Conservation (phyloP, 2,797 vertebrate species). For the Cephalopachus bancanus region DNA sequence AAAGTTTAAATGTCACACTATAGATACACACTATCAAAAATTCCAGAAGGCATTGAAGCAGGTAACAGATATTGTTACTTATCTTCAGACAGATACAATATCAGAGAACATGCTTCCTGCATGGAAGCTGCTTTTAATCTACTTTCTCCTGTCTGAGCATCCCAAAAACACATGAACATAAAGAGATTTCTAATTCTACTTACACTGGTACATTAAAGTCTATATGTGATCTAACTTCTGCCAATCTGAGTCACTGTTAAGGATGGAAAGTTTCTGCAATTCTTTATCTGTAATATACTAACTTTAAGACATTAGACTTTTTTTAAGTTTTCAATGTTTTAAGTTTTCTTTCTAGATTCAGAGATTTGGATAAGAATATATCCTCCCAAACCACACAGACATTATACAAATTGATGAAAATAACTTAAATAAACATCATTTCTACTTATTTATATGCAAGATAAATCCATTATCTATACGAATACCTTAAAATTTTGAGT, state of each 20-base stretch:
- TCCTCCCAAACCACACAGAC: neutral
- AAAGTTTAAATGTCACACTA: no score
- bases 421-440: neutral
- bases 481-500: neutral
- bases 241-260: neutral
- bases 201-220: neutral
- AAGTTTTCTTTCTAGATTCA: constrained; percentile 25
- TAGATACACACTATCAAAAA: no score
- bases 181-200: neutral
- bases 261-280: neutral
- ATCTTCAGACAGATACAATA: no score
- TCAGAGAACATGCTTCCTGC: no score
- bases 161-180: neutral
- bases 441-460: neutral
- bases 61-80: no score
- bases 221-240: neutral
- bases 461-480: neutral
- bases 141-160: neutral
- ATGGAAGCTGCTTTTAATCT: neutral
- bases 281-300: neutral
- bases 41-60: no score
- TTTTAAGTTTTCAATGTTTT: neutral
- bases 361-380: constrained; percentile 12
- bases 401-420: constrained; percentile 24
- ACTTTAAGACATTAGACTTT: constrained; percentile 11